Evolutionary conservation across 2,888 invertebrate species (phyloP), one percentile per base, ranked within the genome.

Genomic region (Shargacucullia verbasci): DNA sequence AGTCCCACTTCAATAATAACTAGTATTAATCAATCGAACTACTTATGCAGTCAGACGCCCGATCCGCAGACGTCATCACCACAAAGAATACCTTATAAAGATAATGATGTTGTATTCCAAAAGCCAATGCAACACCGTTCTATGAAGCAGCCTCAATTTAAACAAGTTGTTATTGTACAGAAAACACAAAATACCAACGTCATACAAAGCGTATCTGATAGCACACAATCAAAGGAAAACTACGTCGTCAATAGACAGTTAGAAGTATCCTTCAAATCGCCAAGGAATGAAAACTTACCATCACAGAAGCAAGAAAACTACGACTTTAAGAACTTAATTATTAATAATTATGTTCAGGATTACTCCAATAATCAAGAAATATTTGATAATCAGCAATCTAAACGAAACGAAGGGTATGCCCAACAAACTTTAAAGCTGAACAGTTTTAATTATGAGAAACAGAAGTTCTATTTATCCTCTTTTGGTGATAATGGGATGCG

Each of bases 11-110:
- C 94, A 3, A 91, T 94, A 40, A 94, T 94, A 53, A 72, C 84
- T 27, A 92, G 87, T 70, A 92, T 94, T 71, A 94, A 94, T 65
- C 94, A 94, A 54, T 92, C 94, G 0, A 92, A 87, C 70, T 94
- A 84, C 78, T 77, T 94, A 52, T 94, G 93, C 80, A 92, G 89
- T 59, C 88, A 88, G 59, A 66, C 81, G 2, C 75, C 81, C 37
- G 87, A 87, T 0, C 64, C 80, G 2, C 85, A 78, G 13, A 38
- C 75, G 2, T 40, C 71, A 0, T 53, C 75, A 3, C 53, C 75
- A 15, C 78, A 72, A 58, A 52, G 53, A 8, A 63, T 76, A 7
- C 58, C 76, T 0, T 80, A 65, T 67, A 85, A 83, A 50, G 76
- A 80, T 11, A 47, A 61, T 33, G 65, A 70, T n/a, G 68, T 84